phyloP scores from a whole-genome alignment of 2,888 invertebrate genomes.

The Chloroclysta siterata region DNA sequence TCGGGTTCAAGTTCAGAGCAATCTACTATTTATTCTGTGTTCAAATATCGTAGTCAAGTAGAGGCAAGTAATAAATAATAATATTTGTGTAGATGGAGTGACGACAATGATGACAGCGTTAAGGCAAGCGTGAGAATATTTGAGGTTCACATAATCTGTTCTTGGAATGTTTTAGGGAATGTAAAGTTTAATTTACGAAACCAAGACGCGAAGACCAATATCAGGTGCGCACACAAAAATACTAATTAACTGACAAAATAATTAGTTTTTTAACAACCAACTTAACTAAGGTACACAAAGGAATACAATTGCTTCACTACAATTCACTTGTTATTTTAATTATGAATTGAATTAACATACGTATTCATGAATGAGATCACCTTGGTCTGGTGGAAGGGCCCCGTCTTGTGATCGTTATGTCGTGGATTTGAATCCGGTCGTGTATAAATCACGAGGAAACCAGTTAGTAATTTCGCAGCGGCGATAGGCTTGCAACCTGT shows the following conservation, averaged over 20 bases:
- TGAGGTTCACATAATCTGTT: slow-evolving; percentile 37
- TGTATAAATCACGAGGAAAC: too few species aligned
- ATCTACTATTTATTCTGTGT: slow-evolving; percentile 25
- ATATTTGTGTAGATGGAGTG: slow-evolving; percentile 55
- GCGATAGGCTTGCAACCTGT: too few species aligned
- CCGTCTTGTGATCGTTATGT: too few species aligned
- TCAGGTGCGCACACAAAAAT: slow-evolving; percentile 4
- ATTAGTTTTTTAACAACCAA: neutral
- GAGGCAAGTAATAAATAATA: slow-evolving; percentile 36
- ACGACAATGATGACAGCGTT: slow-evolving; percentile 57
- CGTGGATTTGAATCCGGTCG: too few species aligned
- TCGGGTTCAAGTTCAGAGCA: neutral
- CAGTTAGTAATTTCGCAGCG: too few species aligned
- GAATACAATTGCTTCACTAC: too few species aligned
- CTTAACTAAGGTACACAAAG: neutral
- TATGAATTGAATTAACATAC: too few species aligned
- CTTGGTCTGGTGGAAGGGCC: too few species aligned
- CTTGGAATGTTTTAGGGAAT: slow-evolving; percentile 25
- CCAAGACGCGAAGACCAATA: neutral
- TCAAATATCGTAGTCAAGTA: slow-evolving; percentile 32
- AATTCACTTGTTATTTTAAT: too few species aligned
- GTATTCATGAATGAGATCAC: too few species aligned
- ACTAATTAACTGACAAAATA: slow-evolving; percentile 8
- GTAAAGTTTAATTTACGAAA: slow-evolving; percentile 11
- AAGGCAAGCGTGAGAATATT: slow-evolving; percentile 58